Conservation (phyloP, 2,113 vertebrate genomes). For the Lepus americanus region DNA sequence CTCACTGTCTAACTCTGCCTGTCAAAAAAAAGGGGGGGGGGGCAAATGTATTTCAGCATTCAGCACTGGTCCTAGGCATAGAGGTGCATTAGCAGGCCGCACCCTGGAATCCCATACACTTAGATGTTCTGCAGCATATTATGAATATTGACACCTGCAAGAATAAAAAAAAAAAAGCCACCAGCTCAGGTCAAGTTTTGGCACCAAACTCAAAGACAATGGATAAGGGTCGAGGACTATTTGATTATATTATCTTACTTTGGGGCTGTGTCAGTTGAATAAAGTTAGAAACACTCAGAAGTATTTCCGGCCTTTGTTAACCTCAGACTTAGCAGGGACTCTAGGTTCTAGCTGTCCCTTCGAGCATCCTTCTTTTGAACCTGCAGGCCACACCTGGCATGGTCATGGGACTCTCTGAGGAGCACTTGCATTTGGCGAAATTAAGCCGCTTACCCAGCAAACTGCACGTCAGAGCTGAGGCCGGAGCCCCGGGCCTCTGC, state of each 20-base stretch:
- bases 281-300: background rate
- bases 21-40: no score
- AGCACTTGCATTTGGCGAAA: background rate
- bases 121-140: background rate
- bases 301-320: background rate
- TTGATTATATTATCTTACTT: background rate
- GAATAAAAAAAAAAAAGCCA: background rate
- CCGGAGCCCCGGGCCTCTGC: background rate
- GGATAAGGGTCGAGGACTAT: background rate
- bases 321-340: background rate
- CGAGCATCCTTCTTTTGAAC: background rate
- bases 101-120: no score
- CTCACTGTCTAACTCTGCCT: no score
- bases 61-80: background rate
- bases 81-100: background rate
- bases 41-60: background rate
- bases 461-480: background rate
- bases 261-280: background rate
- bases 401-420: background rate
- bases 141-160: background rate
- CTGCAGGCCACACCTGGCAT: background rate
- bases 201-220: slow-evolving; percentile 3
- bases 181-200: background rate
- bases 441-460: background rate
- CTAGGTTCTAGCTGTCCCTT: background rate